phyloP scores from a whole-genome alignment of 2,797 vertebrate species.

The Peromyscus aztecus region DNA sequence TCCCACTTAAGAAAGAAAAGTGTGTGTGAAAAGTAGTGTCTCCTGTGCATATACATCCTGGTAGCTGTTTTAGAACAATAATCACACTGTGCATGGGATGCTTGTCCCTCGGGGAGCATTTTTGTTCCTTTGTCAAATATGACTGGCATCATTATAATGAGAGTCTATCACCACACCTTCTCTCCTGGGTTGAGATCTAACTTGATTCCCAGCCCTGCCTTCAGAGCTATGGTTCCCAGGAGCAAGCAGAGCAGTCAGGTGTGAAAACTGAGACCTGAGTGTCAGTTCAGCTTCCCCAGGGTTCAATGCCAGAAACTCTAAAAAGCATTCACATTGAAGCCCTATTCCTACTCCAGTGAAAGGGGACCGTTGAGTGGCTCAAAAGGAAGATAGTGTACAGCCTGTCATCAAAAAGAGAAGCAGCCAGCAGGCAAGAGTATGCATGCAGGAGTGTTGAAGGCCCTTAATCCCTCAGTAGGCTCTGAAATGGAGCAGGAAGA shows the following conservation, averaged over 20 bases:
- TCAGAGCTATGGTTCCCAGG: background rate
- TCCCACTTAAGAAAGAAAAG: conserved; percentile 31
- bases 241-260: background rate
- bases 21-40: background rate
- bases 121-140: background rate
- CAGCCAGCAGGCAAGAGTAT: background rate
- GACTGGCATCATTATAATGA: background rate
- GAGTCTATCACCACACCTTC: background rate
- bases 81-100: background rate
- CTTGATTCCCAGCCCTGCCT: conserved; percentile 10
- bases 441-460: background rate
- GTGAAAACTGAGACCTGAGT: background rate
- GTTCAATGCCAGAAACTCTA: background rate
- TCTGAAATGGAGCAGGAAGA: background rate
- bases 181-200: background rate
- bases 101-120: background rate
- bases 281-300: background rate
- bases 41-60: background rate
- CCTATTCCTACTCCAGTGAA: background rate
- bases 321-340: background rate
- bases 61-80: background rate
- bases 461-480: no score
- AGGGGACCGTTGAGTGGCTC: background rate
- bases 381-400: background rate
- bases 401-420: background rate